These are phyloP conservation scores for Lucilia sericata DNA, from an alignment of 1,140 invertebrate species.

Conservation along the genomic window DNA sequence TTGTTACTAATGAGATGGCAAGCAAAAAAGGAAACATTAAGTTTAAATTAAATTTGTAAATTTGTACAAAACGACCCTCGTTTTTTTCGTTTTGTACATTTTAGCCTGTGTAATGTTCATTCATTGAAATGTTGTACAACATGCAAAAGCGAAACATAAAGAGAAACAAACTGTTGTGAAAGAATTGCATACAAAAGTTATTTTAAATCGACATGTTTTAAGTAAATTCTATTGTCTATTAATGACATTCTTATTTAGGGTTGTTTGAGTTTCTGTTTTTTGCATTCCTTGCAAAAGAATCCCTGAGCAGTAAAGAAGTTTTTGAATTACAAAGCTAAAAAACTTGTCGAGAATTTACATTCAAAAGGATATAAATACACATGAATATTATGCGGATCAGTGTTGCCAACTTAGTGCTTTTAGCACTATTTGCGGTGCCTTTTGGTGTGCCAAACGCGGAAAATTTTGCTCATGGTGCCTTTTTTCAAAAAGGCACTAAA, in stretches of 20 bases:
- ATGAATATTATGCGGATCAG: too few species aligned
- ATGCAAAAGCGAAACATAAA: background rate
- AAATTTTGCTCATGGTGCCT: too few species aligned
- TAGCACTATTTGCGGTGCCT: too few species aligned
- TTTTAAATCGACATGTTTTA: conserved; percentile 20
- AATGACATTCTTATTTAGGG: background rate
- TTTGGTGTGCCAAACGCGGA: too few species aligned
- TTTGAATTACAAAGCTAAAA: background rate
- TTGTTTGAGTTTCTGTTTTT: background rate
- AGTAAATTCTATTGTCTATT: background rate
- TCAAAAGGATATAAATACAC: too few species aligned
- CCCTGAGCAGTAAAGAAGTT: background rate
- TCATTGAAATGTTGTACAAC: background rate
- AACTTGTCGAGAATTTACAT: too few species aligned
- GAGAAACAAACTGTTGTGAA: background rate
- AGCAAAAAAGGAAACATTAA: too few species aligned
- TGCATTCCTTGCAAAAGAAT: background rate
- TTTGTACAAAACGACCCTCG: background rate
- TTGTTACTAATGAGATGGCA: too few species aligned
- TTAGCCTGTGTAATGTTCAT: too few species aligned
- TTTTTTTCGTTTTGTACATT: background rate
- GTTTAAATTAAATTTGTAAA: too few species aligned
- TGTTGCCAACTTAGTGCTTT: too few species aligned
- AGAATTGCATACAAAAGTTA: background rate
- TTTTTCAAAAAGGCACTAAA: too few species aligned